Conservation (phyloP, 1,140 invertebrate species). For the Lepidurus packardi region DNA sequence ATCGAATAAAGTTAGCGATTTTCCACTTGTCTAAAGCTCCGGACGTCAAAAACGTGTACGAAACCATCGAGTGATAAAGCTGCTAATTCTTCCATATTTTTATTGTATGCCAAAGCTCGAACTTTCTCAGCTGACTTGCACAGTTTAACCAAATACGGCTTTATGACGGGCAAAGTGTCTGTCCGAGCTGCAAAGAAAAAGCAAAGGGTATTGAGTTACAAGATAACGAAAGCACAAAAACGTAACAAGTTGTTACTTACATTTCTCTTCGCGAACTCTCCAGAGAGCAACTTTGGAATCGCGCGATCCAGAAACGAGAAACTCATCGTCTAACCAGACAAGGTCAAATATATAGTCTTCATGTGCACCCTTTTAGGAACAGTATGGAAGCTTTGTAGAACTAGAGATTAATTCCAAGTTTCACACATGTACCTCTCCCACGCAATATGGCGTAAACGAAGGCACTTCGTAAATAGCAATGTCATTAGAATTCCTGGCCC, state of each 20-base stretch:
- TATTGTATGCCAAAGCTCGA: conserved; percentile 80
- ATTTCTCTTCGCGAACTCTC: conserved; percentile 42
- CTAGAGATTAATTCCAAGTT: not conserved
- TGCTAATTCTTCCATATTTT: conserved; percentile 76
- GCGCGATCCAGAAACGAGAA: conserved; percentile 84
- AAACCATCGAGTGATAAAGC: conserved; percentile 85
- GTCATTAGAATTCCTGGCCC: conserved; percentile 84
- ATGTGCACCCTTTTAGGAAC: conserved; percentile 60
- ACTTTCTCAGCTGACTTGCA: conserved; percentile 71
- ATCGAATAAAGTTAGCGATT: conserved; percentile 33
- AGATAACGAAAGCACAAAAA: not conserved
- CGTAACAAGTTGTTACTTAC: conserved; percentile 11
- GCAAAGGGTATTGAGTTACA: not conserved
- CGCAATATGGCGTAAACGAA: conserved; percentile 85
- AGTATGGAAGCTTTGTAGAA: conserved; percentile 4
- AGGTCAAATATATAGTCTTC: conserved; percentile 93
- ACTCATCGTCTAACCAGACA: conserved; percentile 94
- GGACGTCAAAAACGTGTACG: conserved; percentile 85
- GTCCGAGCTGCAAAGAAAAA: not conserved
- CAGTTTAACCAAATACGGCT: conserved; percentile 65
- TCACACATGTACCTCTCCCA: conserved; percentile 64
- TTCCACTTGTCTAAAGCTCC: conserved; percentile 65
- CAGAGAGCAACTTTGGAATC: conserved; percentile 62
- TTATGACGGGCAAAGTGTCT: conserved; percentile 44
- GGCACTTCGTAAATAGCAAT: conserved; percentile 87